Evolutionary conservation across 2,797 vertebrate genomes (phyloP), one percentile per base, ranked within the genome.

Genomic region (Spea hammondii): DNA sequence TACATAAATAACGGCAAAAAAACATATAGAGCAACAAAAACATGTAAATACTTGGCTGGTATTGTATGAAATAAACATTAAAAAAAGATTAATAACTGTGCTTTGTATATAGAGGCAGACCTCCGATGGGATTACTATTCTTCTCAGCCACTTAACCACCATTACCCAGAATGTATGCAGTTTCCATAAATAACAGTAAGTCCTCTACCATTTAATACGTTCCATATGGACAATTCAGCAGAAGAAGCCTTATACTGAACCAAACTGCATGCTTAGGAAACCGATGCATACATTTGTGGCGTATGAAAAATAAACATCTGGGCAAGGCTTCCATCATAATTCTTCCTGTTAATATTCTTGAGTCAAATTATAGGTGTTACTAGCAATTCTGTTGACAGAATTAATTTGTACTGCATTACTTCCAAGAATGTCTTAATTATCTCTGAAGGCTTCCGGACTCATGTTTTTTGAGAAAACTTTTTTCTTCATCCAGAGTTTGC

Each of bases 301-400:
- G 66, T 44, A n/a, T 49, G 46, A 59, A 70, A 62, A 77, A 77
- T 62, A 77, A 77, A 77, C 55, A 13, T 17, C 54, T 10, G 65
- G 53, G 60, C 45, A 60, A 54, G 13, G 8, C 54, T 72, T 70
- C 59, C 66, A 10, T 49, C 55, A 12, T 76, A 51, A 59, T 69
- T 7, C 57, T 62, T 62, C 46, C 65, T 76, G 51, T 53, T 66
- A 65, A 67, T 75, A 75, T 46, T 55, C 12, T 76, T 68, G 47
- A 46, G 53, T 45, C 45, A 59, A 59, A 17, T 76, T 51, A 65
- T 57, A 59, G 74, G 66, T 14, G 53, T 67, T 66, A 45, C 51
- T 54, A 53, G 44, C 65, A 57, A 68, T 76, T 76, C 53, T 68
- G 53, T 68, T 76, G 74, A 76, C 74, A 48, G 44, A 9, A 68